Evolutionary conservation across 2,888 invertebrate genomes (phyloP), one percentile per base, ranked within the genome.

Genomic region (Lobophora halterata): DNA sequence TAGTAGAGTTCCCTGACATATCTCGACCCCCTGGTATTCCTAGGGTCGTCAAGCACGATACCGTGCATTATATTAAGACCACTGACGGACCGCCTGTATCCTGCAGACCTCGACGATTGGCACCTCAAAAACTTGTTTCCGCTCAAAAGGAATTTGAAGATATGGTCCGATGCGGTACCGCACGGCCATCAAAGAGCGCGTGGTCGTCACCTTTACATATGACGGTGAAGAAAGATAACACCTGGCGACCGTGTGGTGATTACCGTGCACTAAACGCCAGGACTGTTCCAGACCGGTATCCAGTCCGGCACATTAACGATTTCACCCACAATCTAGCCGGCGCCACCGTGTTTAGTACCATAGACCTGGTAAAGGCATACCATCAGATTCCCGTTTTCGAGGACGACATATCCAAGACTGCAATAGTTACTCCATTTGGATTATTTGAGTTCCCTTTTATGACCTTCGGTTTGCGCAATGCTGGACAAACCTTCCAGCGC

Each of bases 401-500:
- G 3, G 24, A 2, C 7, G 24, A 24, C 24, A 24, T 24, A 3
- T 5, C 9, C 3, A 27, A 27, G 7, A 27, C 16, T 3, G 27
- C 9, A 3, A 16, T 27, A 2, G 2, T n/a, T 10, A 21, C 21
- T 1, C 21, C 21, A n/a, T 25, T 25, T 5, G 13, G 7, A 8
- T n/a, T 18, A 2, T 18, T 6, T n/a, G 18, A 18, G 18, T 23
- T 23, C 6, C 23, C 23, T 2, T 25, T 2, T 2, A 25, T 25
- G 25, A 14, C 13, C 1, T 30, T 73, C 14, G 71, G 75, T 1
- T 52, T 78, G 1, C 26, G 66, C 0, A 77, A 78, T 31, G 71
- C 74, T 0, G 68, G 61, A 0, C 69, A 75, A 34, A 67, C 69
- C 0, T 59, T 77, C 38, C 71, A 73, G 30, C 49, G 66, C 1